phyloP scores from a whole-genome alignment of 2,113 vertebrate genomes.

The Apus apus region DNA sequence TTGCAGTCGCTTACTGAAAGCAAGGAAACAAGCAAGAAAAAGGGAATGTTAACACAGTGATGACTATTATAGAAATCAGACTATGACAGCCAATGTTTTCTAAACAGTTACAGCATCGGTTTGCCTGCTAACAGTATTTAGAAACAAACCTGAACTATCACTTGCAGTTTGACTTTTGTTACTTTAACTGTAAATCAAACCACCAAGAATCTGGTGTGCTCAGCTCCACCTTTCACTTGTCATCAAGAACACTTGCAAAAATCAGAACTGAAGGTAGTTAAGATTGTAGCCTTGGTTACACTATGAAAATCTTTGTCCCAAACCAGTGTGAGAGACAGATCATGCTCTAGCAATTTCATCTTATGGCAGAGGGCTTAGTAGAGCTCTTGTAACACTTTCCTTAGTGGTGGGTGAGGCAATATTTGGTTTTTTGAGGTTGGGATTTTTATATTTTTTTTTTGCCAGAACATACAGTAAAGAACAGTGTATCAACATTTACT shows the following conservation, averaged over 20 bases:
- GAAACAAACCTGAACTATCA: neutral
- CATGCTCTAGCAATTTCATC: neutral
- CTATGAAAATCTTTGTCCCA: neutral
- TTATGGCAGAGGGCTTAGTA: neutral
- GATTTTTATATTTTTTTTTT: neutral
- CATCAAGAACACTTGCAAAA: neutral
- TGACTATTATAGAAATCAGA: neutral
- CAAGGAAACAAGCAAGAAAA: neutral
- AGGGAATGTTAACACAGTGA: neutral
- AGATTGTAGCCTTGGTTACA: neutral
- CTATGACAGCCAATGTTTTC: neutral
- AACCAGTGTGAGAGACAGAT: neutral
- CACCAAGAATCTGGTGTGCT: neutral
- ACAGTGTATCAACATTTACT: neutral
- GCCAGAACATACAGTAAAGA: neutral
- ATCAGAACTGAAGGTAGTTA: neutral
- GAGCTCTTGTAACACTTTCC: neutral
- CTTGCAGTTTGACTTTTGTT: neutral
- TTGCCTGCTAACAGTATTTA: neutral
- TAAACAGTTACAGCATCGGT: neutral
- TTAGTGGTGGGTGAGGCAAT: too few species aligned
- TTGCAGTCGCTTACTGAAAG: slow-evolving; percentile 77
- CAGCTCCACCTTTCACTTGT: neutral
- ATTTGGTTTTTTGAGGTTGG: neutral
- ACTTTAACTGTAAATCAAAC: neutral